Base-by-base conservation (phyloP, 1,140 invertebrate genomes). In the Lasioglossum baleicum region DNA sequence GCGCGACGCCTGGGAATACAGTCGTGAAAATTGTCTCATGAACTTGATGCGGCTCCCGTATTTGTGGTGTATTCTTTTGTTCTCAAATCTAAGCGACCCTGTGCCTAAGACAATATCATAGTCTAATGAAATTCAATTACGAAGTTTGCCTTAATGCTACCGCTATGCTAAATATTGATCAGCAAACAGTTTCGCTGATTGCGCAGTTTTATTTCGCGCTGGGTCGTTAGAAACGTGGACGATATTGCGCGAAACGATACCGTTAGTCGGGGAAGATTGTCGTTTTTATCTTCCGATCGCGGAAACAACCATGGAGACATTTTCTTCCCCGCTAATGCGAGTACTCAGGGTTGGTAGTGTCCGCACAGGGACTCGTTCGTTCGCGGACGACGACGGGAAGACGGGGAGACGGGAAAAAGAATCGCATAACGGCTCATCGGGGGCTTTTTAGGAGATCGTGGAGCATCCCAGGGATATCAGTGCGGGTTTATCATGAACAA, bases 401-500 rank as follows among this genome's bases (percentile, higher is more conserved):
- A 75, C 53, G 56, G 22, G 66, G 31, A 22, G 53, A n/a, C 56
- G 42, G n/a, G 67, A 70, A 76, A 81, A 75, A 65, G 70, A 80
- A 80, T 81, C 83, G 80, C 84, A 79, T 83, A 89, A 89, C 83
- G 83, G 85, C 63, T 85, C 80, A 87, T 87, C 88, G 82, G 75
- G 75, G 75, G 82, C 83, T 86, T 88, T 89, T 89, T 88, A 88
- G 83, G 88, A 84, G 67, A 51, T 7, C 31, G 51, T 78, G 75
- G 86, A 79, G 78, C 89, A 83, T 87, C 82, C 76, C 63, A 69
- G 69, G 85, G 85, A 90, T 90, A 92, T 91, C 91, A 90, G 88
- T 87, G 90, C 82, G 87, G 87, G 89, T 93, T 92, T 92, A 93
- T 93, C 91, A 92, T 91, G 90, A 90, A 92, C 90, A 93, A 93